phyloP scores from a whole-genome alignment of 2,797 vertebrate species.

The Cryptoprocta ferox region DNA sequence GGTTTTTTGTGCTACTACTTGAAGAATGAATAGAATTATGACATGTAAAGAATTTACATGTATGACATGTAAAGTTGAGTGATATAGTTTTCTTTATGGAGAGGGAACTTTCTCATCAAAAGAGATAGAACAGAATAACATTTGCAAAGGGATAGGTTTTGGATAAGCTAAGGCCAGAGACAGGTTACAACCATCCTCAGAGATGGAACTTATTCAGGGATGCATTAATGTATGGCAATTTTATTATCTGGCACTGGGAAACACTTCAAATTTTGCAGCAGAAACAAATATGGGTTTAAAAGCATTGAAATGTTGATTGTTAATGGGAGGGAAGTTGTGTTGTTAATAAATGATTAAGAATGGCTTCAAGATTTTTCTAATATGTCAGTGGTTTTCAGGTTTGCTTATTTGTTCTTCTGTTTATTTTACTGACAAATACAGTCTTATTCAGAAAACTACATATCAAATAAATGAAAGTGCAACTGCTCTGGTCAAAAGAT shows the following conservation, averaged over 20 bases:
- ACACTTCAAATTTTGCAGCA: background rate
- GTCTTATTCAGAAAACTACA: background rate
- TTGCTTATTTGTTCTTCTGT: background rate
- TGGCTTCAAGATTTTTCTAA: background rate
- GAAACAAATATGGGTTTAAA: background rate
- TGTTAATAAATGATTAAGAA: background rate
- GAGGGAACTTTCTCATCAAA: background rate
- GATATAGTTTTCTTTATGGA: background rate
- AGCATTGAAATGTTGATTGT: background rate
- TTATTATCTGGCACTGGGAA: background rate
- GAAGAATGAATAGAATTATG: background rate
- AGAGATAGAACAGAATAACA: background rate
- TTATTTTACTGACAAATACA: background rate
- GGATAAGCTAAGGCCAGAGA: background rate
- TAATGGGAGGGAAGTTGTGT: background rate
- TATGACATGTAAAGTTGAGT: background rate
- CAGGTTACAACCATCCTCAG: background rate
- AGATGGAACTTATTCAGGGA: background rate
- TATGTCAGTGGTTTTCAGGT: background rate
- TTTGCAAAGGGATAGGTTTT: background rate
- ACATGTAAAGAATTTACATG: background rate
- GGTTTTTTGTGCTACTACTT: background rate
- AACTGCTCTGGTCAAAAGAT: background rate
- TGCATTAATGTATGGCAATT: background rate
- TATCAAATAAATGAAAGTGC: background rate